A percentile compares a stretch with the other conserved stretches of the same genome.
These are phyloP conservation scores for Gastracanthus pulcherrimus DNA, from an alignment of 2,888 invertebrate genomes.

Conservation along the genomic window DNA sequence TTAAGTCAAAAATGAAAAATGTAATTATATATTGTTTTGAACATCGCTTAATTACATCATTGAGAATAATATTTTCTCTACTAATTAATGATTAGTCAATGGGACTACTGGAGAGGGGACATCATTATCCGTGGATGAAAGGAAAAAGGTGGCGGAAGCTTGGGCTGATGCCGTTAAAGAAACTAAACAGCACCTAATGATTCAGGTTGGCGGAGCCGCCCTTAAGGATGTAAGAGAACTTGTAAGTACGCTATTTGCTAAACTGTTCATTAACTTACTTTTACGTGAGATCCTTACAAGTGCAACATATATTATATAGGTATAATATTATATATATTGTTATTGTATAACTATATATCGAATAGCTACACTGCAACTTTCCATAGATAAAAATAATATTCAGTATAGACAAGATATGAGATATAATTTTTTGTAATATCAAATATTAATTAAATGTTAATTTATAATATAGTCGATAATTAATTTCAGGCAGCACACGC, in stretches of 20 bases:
- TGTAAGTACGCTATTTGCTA: conserved; percentile 79
- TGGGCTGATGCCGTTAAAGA: conserved; percentile 81
- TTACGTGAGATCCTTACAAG: too few relatives aligned
- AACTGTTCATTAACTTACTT: too few relatives aligned
- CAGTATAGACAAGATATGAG: too few relatives aligned
- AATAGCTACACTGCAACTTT: background rate
- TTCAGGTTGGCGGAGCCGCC: conserved; percentile 86
- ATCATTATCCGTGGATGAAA: conserved; percentile 83
- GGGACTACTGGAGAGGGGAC: conserved; percentile 90
- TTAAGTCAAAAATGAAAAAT: background rate
- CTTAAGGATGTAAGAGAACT: conserved; percentile 84
- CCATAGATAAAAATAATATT: background rate
- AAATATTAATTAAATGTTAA: too few relatives aligned
- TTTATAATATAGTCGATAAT: too few relatives aligned
- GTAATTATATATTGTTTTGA: too few relatives aligned
- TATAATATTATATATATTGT: background rate
- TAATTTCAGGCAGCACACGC: conserved; percentile 83
- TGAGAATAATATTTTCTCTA: too few relatives aligned
- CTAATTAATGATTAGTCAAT: conserved; percentile 80
- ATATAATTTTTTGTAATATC: too few relatives aligned
- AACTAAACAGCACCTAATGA: conserved; percentile 82
- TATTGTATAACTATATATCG: background rate
- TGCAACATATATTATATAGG: background rate
- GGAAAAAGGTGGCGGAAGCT: conserved; percentile 83
- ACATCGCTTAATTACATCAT: too few relatives aligned